A percentile compares a stretch with the other conserved stretches of the same genome.
Conservation (phyloP, 1,140 invertebrate genomes). For the Pemphigus obesinymphae region DNA sequence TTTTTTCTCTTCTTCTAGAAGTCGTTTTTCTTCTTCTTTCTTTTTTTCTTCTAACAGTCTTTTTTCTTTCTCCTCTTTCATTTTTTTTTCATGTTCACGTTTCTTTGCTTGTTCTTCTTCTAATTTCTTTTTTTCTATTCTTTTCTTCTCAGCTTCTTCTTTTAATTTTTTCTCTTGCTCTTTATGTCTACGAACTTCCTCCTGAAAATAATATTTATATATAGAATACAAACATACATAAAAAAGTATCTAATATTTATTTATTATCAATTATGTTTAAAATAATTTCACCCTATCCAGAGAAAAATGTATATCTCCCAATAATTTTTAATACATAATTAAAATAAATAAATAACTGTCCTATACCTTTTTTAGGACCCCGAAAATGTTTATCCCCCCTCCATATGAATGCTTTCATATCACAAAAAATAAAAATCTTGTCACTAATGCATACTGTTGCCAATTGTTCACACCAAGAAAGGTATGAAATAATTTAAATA, state of each 20-base stretch:
- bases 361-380: no score
- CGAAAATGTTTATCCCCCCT: not conserved
- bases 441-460: no score
- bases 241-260: not conserved
- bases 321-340: not conserved
- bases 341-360: not conserved
- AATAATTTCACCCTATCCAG: no score
- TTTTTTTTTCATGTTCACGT: constrained; percentile 50
- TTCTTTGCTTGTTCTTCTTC: constrained; percentile 39
- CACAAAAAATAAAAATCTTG: no score
- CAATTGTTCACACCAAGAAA: no score
- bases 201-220: constrained; percentile 27
- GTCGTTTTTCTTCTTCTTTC: constrained; percentile 48
- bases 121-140: constrained; percentile 22
- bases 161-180: constrained; percentile 53
- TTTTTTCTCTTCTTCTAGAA: constrained; percentile 45
- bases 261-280: no score
- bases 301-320: no score
- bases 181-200: constrained; percentile 48
- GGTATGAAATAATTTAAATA: no score
- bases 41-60: constrained; percentile 46
- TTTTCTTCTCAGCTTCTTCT: constrained; percentile 54
- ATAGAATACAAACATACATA: not conserved
- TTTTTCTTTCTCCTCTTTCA: constrained; percentile 56
- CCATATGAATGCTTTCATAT: no score